Conservation (phyloP, 2,797 vertebrate species). For the Lutjanus campechanus region DNA sequence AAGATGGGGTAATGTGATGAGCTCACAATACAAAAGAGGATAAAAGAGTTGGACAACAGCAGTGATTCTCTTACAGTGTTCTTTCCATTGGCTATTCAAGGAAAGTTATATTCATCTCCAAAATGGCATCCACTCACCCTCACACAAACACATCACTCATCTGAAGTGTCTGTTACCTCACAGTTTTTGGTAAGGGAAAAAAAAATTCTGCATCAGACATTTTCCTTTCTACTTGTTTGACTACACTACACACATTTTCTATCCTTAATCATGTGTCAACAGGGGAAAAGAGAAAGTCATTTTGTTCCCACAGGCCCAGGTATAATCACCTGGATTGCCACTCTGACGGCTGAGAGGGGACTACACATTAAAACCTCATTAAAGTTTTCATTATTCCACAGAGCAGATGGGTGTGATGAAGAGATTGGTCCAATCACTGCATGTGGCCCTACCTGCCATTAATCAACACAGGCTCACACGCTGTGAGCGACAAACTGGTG, state of each 20-base stretch:
- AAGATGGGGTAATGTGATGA: slow-evolving; percentile 25
- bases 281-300: slow-evolving; percentile 31
- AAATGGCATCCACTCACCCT: slow-evolving; percentile 26
- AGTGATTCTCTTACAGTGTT: slow-evolving; percentile 14
- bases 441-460: slow-evolving; percentile 58
- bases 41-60: slow-evolving; percentile 39
- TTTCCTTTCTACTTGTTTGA: slow-evolving; percentile 11
- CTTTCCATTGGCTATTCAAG: slow-evolving; percentile 38
- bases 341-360: slow-evolving; percentile 37
- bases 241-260: neutral
- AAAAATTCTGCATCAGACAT: slow-evolving; percentile 11
- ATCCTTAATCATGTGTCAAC: slow-evolving; percentile 23
- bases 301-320: slow-evolving; percentile 42
- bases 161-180: slow-evolving; percentile 1
- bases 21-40: slow-evolving; percentile 31
- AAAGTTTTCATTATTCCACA: slow-evolving; percentile 69
- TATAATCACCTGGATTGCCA: slow-evolving; percentile 66
- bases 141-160: slow-evolving; percentile 10
- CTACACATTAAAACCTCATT: slow-evolving; percentile 80
- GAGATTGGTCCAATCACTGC: slow-evolving; percentile 63
- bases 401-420: slow-evolving; percentile 76
- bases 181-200: slow-evolving; percentile 24
- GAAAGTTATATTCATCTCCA: slow-evolving; percentile 35
- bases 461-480: slow-evolving; percentile 62
- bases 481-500: slow-evolving; percentile 39